phyloP scores from a whole-genome alignment of 2,888 invertebrate species.

The Agrochola litura region DNA sequence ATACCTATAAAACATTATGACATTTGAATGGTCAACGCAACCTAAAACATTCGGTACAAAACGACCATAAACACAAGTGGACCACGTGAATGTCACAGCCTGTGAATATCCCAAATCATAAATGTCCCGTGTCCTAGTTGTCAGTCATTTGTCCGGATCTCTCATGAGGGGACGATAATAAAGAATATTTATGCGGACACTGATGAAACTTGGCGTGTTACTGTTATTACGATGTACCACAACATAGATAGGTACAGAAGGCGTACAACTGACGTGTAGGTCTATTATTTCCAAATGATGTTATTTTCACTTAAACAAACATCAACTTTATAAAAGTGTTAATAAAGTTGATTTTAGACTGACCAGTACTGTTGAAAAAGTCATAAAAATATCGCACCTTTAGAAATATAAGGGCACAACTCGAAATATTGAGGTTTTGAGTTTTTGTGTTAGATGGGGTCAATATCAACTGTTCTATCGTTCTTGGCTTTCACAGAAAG shows the following conservation, averaged over 20 bases:
- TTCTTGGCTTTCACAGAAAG: no score
- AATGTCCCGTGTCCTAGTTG: slow-evolving; percentile 34
- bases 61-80: slow-evolving; percentile 17
- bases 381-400: no score
- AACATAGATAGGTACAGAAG: neutral
- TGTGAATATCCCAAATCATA: slow-evolving; percentile 14
- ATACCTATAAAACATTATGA: neutral
- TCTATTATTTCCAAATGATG: no score
- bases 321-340: no score
- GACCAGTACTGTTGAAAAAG: no score
- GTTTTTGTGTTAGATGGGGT: no score
- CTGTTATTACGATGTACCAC: slow-evolving; percentile 20
- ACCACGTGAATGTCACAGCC: neutral
- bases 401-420: no score
- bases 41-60: neutral
- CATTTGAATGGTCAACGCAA: neutral
- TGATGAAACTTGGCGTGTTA: slow-evolving; percentile 53
- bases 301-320: no score
- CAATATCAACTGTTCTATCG: no score
- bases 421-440: no score
- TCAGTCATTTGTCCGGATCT: slow-evolving; percentile 32
- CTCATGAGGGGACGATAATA: slow-evolving; percentile 55
- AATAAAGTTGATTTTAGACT: no score
- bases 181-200: slow-evolving; percentile 57
- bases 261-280: neutral